These are phyloP conservation scores for Teleogryllus occipitalis DNA, from an alignment of 1,140 invertebrate genomes.

Conservation along the genomic window DNA sequence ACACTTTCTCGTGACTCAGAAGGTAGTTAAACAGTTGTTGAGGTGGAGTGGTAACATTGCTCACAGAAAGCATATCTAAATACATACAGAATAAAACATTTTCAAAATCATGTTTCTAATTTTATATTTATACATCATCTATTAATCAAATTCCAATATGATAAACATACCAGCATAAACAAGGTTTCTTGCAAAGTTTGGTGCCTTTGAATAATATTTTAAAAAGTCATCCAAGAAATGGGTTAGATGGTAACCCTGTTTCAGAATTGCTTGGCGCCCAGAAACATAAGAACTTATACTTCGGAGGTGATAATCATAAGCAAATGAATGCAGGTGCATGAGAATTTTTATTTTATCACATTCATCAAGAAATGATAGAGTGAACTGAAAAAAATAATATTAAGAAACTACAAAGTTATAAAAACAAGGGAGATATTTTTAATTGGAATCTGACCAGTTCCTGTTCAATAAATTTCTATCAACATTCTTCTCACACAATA, in stretches of 20 bases:
- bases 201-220: conserved; percentile 75
- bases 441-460: too few relatives aligned
- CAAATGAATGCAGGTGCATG: conserved; percentile 80
- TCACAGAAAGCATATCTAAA: conserved; percentile 49
- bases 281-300: conserved; percentile 63
- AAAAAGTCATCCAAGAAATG: conserved; percentile 75
- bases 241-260: conserved; percentile 63
- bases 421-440: too few relatives aligned
- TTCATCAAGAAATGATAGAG: conserved; percentile 63
- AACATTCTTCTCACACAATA: too few relatives aligned
- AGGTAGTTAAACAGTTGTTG: conserved; percentile 65
- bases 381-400: conserved; percentile 45
- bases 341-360: conserved; percentile 64
- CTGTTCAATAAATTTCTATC: too few relatives aligned
- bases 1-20: conserved; percentile 57
- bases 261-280: conserved; percentile 50
- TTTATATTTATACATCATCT: neutral
- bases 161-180: conserved; percentile 54
- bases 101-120: too few relatives aligned
- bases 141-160: conserved; percentile 20
- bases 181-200: conserved; percentile 72
- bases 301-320: conserved; percentile 78
- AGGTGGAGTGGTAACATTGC: conserved; percentile 52
- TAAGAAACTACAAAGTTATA: too few relatives aligned
- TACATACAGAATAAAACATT: conserved; percentile 16